Evolutionary conservation across 35 echinoderm and acorn worm genomes (phyloP), one percentile per base, ranked within the genome.

Genomic region (Ptychodera flava): DNA sequence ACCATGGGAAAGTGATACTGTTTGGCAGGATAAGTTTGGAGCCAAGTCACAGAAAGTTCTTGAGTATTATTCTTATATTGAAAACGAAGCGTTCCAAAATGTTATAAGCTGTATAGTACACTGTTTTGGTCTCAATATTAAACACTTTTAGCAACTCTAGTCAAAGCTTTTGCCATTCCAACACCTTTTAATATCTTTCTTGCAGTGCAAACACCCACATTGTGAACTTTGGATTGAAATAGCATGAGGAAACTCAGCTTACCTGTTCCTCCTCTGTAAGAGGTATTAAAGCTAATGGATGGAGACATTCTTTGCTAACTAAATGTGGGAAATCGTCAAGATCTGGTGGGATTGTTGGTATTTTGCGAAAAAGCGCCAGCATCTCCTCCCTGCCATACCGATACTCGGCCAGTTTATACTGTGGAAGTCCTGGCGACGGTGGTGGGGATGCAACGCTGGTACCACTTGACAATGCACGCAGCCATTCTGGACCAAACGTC

Each of bases 401-500:
- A 80, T 94, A 93, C 83, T 99, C 96, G 35, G 96, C 96, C 10
- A 99, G 88, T 78, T 99, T 99, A 85, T 94, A 99, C 88, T 99
- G 96, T 37, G 83, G 78, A 28, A 92, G 37, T 37, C 82, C 82
- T 10, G 82, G 82, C 10, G 82, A 83, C 0, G 82, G 82, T 83
- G 82, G 82, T 30, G 76, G 31, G 31, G 77, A 77, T n/a, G 84
- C 36, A 28, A 77, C 85, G 30, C 85, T 76, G 1, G 80, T 91
- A 31, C 95, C 95, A 35, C 87, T 52, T 31, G 96, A 99, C 78
- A 99, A 88, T 45, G 92, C 92, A 80, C 96, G 85, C 28, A 99
- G 90, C 92, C 96, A 99, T 79, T 99, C 90, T 32, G 96, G 96
- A 85, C 96, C 95, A 85, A 99, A 99, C 85, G 92, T 99, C 80